Evolutionary conservation across 2,888 invertebrate species (phyloP).

Genomic region (Pristionchus mayeri): DNA sequence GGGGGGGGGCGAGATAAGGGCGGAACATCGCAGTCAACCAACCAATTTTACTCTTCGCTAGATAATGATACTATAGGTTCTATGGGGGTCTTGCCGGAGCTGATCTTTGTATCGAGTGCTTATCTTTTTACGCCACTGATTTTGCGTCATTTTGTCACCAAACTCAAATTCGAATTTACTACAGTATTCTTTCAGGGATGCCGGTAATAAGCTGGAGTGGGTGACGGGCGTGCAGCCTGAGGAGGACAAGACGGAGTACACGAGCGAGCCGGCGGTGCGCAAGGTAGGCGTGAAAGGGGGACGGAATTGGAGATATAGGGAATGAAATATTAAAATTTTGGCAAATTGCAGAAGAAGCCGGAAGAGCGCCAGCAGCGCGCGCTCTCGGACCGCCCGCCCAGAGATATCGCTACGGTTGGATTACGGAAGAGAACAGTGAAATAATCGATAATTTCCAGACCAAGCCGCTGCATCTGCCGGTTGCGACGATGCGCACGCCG

Average conservation of each 20-base stretch:
- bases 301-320: not conserved
- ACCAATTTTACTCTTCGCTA: too few species aligned
- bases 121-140: not conserved
- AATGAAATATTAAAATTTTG: not conserved
- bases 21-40: too few species aligned
- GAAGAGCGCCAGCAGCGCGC: not conserved
- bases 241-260: not conserved
- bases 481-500: not conserved
- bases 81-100: too few species aligned
- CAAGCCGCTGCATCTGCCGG: not conserved
- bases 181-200: not conserved
- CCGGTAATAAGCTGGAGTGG: not conserved
- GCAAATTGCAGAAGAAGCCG: not conserved
- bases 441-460: not conserved
- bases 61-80: too few species aligned
- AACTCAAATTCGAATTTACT: not conserved
- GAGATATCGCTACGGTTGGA: not conserved
- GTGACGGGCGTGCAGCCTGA: slow-evolving; percentile 25
- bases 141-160: not conserved
- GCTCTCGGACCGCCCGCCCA: not conserved
- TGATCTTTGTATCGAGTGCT: too few species aligned
- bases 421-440: not conserved
- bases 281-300: not conserved
- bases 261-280: slow-evolving; percentile 27
- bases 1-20: too few species aligned